phyloP scores from a whole-genome alignment of 2,113 vertebrate genomes.

The Cnemophilus loriae region DNA sequence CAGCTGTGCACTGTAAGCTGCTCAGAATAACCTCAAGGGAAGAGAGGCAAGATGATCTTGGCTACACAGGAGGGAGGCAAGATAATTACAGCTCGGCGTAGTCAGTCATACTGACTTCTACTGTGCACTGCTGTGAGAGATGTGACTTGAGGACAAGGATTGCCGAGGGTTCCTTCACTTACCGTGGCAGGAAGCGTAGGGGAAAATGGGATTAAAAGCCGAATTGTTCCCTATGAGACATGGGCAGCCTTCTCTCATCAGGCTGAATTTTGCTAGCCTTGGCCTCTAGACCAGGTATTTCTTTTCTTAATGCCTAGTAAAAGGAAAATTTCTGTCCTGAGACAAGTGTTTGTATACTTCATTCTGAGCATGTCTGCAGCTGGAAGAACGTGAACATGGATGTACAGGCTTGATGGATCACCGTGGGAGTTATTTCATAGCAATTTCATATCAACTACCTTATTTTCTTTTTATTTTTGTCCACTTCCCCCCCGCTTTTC shows the following conservation, averaged over 20 bases:
- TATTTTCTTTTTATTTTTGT: background rate
- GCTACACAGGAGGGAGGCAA: background rate
- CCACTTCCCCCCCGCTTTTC: rapidly evolving
- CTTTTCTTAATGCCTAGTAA: background rate
- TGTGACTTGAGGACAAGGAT: background rate
- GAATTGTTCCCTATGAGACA: background rate
- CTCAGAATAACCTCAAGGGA: background rate
- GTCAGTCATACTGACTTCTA: background rate
- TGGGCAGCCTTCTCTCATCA: background rate
- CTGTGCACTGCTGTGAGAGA: background rate
- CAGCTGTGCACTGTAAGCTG: background rate
- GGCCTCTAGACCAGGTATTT: background rate
- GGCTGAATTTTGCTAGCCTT: background rate
- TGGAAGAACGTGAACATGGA: background rate
- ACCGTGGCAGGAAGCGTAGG: background rate
- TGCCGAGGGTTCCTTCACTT: background rate
- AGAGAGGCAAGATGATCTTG: background rate
- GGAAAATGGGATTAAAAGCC: background rate
- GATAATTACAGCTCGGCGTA: background rate
- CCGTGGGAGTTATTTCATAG: rapidly evolving
- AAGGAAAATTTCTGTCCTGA: background rate
- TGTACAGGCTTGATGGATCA: background rate
- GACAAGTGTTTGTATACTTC: background rate
- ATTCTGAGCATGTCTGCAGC: background rate
- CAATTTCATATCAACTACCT: background rate